phyloP scores from a whole-genome alignment of 2,888 invertebrate species.

The Saturnia japonica region DNA sequence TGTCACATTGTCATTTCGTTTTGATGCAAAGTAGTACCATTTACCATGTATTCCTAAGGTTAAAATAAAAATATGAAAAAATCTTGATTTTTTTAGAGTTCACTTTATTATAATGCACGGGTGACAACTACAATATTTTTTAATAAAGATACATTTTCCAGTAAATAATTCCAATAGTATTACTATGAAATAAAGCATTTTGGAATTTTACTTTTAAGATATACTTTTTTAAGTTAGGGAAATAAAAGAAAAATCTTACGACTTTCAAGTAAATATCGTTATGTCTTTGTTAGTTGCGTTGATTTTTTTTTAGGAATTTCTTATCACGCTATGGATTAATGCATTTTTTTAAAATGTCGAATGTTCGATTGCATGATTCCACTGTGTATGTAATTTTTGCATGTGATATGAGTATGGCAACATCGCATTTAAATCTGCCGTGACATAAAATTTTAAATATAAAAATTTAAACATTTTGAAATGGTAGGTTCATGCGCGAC shows the following conservation, averaged over 20 bases:
- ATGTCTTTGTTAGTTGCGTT: not conserved
- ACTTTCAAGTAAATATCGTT: not conserved
- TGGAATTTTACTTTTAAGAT: not conserved
- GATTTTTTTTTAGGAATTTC: too few species aligned
- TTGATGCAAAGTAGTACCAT: not conserved
- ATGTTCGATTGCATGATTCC: not conserved
- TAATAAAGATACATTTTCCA: not conserved
- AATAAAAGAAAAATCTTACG: too few species aligned
- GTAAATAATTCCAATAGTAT: not conserved
- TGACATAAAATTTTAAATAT: too few species aligned
- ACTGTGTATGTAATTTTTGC: constrained; percentile 17
- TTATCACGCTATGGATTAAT: not conserved
- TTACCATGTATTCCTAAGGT: not conserved
- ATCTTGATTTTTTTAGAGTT: not conserved
- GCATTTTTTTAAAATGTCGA: too few species aligned
- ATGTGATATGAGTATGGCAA: not conserved
- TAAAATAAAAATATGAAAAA: not conserved
- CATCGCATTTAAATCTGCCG: not conserved
- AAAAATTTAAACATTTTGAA: not conserved
- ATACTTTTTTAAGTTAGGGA: too few species aligned
- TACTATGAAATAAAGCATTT: not conserved
- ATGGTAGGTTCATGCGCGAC: not conserved
- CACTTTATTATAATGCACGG: not conserved
- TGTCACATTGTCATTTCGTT: not conserved
- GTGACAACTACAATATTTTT: too few species aligned